These are phyloP conservation scores for Ladona fulva DNA, from an alignment of 1,140 invertebrate species.

Conservation along the genomic window DNA sequence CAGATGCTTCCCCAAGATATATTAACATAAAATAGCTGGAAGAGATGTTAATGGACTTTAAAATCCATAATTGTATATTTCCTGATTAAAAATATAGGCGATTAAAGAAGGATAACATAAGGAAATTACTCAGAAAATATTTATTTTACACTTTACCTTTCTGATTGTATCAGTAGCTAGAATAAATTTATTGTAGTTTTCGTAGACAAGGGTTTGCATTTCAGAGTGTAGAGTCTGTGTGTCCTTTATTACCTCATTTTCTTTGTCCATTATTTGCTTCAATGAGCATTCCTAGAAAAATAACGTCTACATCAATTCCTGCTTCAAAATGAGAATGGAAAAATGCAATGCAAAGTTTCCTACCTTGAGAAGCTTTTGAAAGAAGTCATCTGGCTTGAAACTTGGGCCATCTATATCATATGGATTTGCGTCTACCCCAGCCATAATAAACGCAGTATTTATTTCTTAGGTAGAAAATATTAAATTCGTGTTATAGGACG, in stretches of 20 bases:
- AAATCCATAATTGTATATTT: too few species aligned
- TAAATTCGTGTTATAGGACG: too few species aligned
- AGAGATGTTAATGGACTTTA: too few species aligned
- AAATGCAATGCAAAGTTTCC: neutral
- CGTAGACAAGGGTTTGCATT: constrained; percentile 98
- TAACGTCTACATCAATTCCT: neutral
- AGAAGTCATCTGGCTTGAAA: constrained; percentile 82
- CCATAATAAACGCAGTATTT: neutral
- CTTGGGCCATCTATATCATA: constrained; percentile 78
- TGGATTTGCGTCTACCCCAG: constrained; percentile 28
- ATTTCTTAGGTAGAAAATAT: too few species aligned
- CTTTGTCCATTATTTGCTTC: constrained; percentile 78
- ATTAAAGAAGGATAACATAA: too few species aligned
- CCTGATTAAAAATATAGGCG: too few species aligned
- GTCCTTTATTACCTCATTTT: constrained; percentile 71
- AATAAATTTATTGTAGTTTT: constrained; percentile 99
- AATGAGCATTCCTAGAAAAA: constrained; percentile 58
- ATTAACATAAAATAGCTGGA: too few species aligned
- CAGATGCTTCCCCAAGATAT: too few species aligned
- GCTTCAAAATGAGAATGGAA: constrained; percentile 4
- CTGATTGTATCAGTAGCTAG: constrained; percentile 95
- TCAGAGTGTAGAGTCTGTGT: constrained; percentile 91
- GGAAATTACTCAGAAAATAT: too few species aligned
- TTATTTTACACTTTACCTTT: constrained; percentile 47
- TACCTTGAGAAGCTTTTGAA: constrained; percentile 73